Evolutionary conservation across 30 jellyfish, hydroid and myxozoan species (phyloP).

Genomic region (Calvadosia cruxmelitensis): DNA sequence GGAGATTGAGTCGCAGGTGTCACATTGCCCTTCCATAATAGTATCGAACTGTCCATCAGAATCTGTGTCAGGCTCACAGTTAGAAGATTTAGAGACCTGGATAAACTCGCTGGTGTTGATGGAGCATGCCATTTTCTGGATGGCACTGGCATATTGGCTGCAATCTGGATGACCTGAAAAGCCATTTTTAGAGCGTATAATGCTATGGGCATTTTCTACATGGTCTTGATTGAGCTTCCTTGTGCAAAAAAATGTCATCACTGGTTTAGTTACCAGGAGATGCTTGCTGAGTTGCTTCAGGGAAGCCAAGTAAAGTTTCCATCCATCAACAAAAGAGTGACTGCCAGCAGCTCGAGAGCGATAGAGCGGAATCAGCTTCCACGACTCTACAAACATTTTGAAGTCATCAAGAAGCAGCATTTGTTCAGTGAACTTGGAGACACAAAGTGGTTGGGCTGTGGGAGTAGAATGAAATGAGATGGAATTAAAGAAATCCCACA

Average conservation of each 20-base stretch:
- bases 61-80: background rate
- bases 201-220: background rate
- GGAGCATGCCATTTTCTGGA: conserved; percentile 1
- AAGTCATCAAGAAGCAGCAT: background rate
- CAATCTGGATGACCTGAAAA: background rate
- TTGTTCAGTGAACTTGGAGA: background rate
- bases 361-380: background rate
- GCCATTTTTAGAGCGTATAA: background rate
- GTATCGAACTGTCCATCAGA: no score
- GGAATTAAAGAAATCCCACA: background rate
- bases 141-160: background rate
- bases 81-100: background rate
- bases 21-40: no score
- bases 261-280: background rate
- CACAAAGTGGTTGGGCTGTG: background rate
- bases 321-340: background rate
- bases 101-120: background rate
- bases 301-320: background rate
- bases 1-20: no score
- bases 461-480: background rate
- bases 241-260: background rate
- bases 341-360: background rate
- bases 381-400: background rate
- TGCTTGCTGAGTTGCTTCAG: background rate
- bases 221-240: background rate